Conservation (phyloP, 2,113 vertebrate genomes). For the Equus quagga region DNA sequence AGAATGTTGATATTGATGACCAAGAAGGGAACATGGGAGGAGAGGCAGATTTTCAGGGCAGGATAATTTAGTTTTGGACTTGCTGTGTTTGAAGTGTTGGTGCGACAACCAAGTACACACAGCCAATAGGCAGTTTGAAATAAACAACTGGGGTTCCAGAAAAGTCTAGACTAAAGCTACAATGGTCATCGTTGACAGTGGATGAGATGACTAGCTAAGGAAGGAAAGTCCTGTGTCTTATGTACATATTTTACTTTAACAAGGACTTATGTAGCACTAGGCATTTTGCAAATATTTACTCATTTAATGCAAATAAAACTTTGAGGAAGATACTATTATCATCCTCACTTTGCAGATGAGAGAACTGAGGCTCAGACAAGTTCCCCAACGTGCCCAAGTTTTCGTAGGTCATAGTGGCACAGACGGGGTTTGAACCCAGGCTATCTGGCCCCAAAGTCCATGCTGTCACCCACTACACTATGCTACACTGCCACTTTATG, state of each 20-base stretch:
- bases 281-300: neutral
- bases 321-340: neutral
- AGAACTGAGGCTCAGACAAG: neutral
- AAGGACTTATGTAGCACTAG: neutral
- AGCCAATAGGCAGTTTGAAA: neutral
- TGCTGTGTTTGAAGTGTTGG: neutral
- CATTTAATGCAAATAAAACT: neutral
- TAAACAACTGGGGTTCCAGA: neutral
- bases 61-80: neutral
- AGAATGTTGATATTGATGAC: neutral
- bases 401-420: neutral
- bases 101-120: neutral
- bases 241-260: neutral
- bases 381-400: neutral
- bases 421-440: neutral
- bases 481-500: neutral
- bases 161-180: neutral
- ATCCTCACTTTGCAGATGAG: neutral
- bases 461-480: neutral
- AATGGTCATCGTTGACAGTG: neutral
- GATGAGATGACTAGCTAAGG: neutral
- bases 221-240: neutral
- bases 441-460: neutral
- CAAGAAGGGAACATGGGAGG: rapidly evolving
- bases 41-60: neutral